Percentiles rank a stretch among this genome's conserved stretches.
phyloP scores from a whole-genome alignment of 2,797 vertebrate species.

The Phoxinus dragarum region DNA sequence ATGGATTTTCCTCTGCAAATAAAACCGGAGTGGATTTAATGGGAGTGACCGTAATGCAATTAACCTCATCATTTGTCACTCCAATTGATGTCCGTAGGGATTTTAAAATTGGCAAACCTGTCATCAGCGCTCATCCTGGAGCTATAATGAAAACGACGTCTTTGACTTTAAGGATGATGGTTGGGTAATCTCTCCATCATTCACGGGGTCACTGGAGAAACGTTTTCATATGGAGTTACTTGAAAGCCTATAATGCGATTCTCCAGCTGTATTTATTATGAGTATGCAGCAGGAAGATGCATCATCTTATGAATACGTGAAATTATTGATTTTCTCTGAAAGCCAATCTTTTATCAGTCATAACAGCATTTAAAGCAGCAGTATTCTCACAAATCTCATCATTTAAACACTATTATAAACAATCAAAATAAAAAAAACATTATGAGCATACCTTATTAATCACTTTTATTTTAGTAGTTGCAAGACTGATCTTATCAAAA shows the following conservation, averaged over 20 bases:
- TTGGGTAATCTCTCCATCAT: slow-evolving; percentile 40
- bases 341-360: slow-evolving; percentile 13
- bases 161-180: slow-evolving; percentile 58
- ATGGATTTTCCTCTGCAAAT: slow-evolving; percentile 74
- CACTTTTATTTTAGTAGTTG: neutral
- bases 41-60: slow-evolving; percentile 69
- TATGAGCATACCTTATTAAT: too few species aligned
- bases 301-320: slow-evolving; percentile 66
- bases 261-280: neutral
- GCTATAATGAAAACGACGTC: slow-evolving; percentile 39
- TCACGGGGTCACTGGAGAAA: slow-evolving; percentile 31
- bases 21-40: slow-evolving; percentile 70
- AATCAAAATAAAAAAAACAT: neutral
- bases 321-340: slow-evolving; percentile 76
- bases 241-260: slow-evolving; percentile 14
- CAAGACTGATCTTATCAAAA: neutral
- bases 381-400: neutral
- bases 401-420: neutral
- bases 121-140: slow-evolving; percentile 66
- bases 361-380: neutral
- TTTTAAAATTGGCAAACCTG: slow-evolving; percentile 68
- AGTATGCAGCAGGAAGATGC: slow-evolving; percentile 23
- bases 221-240: slow-evolving; percentile 10
- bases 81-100: slow-evolving; percentile 70
- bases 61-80: slow-evolving; percentile 72